Percentiles rank a stretch among this genome's conserved stretches.
Evolutionary conservation across 30 jellyfish, hydroid and myxozoan species (phyloP).

Genomic region (Nemopilema nomurai): DNA sequence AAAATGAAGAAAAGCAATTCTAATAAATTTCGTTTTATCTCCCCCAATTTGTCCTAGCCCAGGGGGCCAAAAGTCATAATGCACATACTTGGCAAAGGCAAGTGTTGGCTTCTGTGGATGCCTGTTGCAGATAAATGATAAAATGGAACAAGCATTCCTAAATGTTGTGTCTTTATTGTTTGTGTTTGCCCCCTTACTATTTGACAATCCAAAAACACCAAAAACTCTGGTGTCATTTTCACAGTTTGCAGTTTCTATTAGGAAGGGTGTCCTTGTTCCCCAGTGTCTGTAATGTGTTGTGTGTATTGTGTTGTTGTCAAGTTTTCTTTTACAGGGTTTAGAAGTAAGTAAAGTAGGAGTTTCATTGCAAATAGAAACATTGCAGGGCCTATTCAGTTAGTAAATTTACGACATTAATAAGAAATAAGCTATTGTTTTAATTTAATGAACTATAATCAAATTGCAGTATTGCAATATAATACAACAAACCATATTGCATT

Average conservation of each 20-base stretch:
- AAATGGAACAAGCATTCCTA: neutral
- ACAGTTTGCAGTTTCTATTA: neutral
- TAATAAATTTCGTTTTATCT: constrained; percentile 51
- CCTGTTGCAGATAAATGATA: constrained; percentile 11
- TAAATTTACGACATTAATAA: too few species aligned
- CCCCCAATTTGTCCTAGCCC: constrained; percentile 88
- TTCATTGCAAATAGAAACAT: neutral
- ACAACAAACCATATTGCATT: too few species aligned
- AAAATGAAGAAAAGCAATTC: neutral
- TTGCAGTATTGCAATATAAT: too few species aligned
- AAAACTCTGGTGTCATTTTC: neutral
- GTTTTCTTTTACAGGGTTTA: constrained; percentile 7
- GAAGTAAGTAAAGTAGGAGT: constrained; percentile 34
- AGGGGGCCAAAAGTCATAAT: constrained; percentile 88
- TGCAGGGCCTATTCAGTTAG: neutral
- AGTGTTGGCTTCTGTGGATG: constrained; percentile 32
- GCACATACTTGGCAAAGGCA: constrained; percentile 78
- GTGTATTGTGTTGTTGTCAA: neutral
- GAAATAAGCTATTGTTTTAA: too few species aligned
- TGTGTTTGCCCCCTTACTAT: neutral
- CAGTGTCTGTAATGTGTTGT: neutral
- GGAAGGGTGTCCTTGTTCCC: neutral
- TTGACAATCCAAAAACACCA: neutral
- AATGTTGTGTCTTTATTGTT: neutral
- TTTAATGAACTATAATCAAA: too few species aligned